Evolutionary conservation across 2,113 vertebrate species (phyloP).

Genomic region (Forbesichthys agassizii): DNA sequence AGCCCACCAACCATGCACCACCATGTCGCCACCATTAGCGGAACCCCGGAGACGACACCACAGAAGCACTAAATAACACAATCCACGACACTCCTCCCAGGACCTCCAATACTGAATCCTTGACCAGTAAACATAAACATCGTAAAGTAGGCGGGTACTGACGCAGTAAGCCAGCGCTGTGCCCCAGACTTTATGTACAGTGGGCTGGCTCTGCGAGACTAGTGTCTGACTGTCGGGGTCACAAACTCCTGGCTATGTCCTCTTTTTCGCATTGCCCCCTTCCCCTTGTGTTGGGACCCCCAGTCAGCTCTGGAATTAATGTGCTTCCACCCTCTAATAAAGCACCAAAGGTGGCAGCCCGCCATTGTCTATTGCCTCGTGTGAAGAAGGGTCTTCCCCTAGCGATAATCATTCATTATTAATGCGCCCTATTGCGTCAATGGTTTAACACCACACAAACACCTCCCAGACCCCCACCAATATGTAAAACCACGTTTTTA

Average conservation of each 20-base stretch:
- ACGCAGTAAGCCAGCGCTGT: too few relatives aligned
- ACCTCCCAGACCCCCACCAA: background rate
- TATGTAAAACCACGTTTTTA: background rate
- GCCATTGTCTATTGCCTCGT: constrained; percentile 10
- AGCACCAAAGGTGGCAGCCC: background rate
- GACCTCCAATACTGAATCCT: too few relatives aligned
- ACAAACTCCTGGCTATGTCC: background rate
- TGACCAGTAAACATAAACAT: too few relatives aligned
- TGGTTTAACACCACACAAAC: background rate
- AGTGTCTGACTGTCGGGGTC: too few relatives aligned
- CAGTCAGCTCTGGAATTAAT: background rate
- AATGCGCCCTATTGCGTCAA: background rate
- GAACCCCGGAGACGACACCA: too few relatives aligned
- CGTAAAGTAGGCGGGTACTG: too few relatives aligned
- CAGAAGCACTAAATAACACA: too few relatives aligned
- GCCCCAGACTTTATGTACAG: too few relatives aligned
- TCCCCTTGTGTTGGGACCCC: background rate
- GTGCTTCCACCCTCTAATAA: constrained; percentile 19
- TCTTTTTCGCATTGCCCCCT: background rate
- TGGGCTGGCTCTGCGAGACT: too few relatives aligned
- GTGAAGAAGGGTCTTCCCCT: constrained; percentile 3
- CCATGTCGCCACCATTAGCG: too few relatives aligned
- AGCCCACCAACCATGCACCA: too few relatives aligned
- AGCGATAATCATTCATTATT: constrained; percentile 16
- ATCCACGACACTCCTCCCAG: too few relatives aligned